Evolutionary conservation across 2,797 vertebrate species (phyloP), one percentile per base, ranked within the genome.

Genomic region (Sarcophilus harrisii): DNA sequence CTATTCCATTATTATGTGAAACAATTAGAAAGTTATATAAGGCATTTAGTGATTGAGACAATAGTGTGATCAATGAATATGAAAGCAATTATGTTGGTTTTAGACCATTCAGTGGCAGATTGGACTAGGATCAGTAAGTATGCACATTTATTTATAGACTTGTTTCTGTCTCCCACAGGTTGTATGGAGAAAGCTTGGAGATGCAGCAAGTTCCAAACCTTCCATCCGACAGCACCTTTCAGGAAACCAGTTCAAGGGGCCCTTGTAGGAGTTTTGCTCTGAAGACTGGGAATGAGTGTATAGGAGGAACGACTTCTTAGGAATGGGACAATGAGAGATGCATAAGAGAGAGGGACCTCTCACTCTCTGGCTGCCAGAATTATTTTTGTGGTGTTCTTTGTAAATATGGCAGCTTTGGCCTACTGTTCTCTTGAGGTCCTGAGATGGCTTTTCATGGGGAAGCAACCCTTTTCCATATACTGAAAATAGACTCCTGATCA

Each of bases 161-260:
- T 12, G 0, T 8, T 59, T 96, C 91, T 3, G 29, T n/a, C 94
- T 93, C 92, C 93, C 73, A 57, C 98, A 99, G 99, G 99, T 99
- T 98, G 99, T 99, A 98, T 99, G 99, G 99, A 98, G 99, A 96
- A 99, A 99, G 97, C 99, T 99, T 98, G 99, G 99, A 2, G 99
- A 99, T 49, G 99, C 99, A 0, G 99, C 99, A 0, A 99, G 99
- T 98, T 99, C 99, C 97, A 99, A 99, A 98, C 99, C 99, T 93
- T 99, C 99, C 93, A 98, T 99, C 98, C 99, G 99, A 97, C 99
- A 99, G 98, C 99, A 99, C 90, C 99, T 99, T 98, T 99, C 99
- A 3, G 99, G 99, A 97, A 99, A 99, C 98, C 99, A 99, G 99
- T 99, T 99, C 99, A 99, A 99, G 99, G 99, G 99, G 92, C 99